A percentile compares a stretch with the other conserved stretches of the same genome.
Evolutionary conservation across 2,797 vertebrate species (phyloP).

Genomic region (Poliocrania exsul): DNA sequence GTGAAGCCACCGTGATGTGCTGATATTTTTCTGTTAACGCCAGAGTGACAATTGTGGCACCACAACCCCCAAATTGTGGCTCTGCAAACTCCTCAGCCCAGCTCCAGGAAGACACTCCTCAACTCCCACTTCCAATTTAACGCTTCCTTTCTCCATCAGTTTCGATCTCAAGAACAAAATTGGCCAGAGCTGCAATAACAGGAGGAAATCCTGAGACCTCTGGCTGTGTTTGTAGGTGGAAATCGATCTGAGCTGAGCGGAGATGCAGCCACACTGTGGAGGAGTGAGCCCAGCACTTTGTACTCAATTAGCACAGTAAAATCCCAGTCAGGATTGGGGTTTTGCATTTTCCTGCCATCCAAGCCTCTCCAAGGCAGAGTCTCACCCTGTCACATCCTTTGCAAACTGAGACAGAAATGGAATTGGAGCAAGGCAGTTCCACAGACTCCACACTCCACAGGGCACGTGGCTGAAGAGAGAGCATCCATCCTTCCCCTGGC

Average conservation of each 20-base stretch:
- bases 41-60: neutral
- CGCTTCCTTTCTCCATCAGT: conserved; percentile 7
- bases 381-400: neutral
- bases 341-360: neutral
- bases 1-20: neutral
- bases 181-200: neutral
- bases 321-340: neutral
- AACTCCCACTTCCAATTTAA: neutral
- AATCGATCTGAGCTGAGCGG: neutral
- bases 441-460: neutral
- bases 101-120: neutral
- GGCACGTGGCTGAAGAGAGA: neutral
- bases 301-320: neutral
- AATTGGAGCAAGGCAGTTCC: neutral
- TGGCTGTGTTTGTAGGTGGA: neutral
- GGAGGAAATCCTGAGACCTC: conserved; percentile 23
- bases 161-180: neutral
- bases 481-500: neutral
- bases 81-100: neutral
- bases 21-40: neutral
- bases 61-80: neutral
- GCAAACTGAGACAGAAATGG: neutral
- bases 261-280: neutral
- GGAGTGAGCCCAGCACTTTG: neutral
- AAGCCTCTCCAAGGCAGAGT: neutral